Percentiles rank a stretch among this genome's conserved stretches.
phyloP scores from a whole-genome alignment of 1,140 invertebrate genomes.

The Listronotus oregonensis region DNA sequence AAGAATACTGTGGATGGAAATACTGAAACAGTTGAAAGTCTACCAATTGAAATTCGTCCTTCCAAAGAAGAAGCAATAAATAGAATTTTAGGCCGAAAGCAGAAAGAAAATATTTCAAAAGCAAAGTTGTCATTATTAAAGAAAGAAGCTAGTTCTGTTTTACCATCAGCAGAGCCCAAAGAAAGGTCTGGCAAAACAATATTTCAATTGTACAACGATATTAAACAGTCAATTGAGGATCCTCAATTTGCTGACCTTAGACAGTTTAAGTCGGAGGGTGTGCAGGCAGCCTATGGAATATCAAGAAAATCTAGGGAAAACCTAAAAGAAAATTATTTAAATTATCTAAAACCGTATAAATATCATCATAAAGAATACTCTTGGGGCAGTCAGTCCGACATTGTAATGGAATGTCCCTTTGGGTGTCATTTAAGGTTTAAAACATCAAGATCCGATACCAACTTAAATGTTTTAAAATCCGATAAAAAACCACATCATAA shows the following conservation, averaged over 20 bases:
- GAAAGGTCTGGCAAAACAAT: background rate
- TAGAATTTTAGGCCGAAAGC: conserved; percentile 2
- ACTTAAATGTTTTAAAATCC: background rate
- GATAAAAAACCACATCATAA: too few species aligned
- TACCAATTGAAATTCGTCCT: background rate
- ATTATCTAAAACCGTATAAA: conserved; percentile 11
- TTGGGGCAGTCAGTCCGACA: conserved; percentile 8
- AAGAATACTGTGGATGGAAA: background rate
- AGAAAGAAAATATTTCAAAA: background rate
- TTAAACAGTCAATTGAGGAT: background rate
- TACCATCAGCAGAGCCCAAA: background rate
- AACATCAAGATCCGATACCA: conserved; percentile 15
- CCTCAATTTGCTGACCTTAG: background rate
- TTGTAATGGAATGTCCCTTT: conserved; percentile 8
- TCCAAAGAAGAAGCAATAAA: conserved; percentile 6
- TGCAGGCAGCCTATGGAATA: conserved; percentile 6
- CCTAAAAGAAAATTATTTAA: background rate
- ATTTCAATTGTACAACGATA: background rate
- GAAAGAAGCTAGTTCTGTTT: background rate
- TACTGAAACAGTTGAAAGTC: background rate
- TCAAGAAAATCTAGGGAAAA: background rate
- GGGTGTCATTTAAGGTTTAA: conserved; percentile 12
- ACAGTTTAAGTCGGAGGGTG: conserved; percentile 9
- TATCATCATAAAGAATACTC: background rate
- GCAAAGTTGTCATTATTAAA: background rate